phyloP scores from a whole-genome alignment of 2,888 invertebrate species.

The Acholoe squamosa region DNA sequence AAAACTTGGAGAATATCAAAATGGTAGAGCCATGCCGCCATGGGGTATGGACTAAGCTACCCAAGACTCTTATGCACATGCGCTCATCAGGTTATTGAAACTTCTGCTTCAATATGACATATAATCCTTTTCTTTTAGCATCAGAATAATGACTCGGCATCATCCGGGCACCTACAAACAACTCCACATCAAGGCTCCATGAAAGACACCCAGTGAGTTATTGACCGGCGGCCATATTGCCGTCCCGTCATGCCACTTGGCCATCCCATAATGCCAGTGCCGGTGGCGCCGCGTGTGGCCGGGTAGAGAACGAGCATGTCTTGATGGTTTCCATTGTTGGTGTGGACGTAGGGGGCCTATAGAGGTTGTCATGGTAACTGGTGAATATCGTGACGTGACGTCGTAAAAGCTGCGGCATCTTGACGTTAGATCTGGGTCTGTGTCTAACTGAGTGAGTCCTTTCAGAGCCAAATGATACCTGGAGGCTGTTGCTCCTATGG shows the following conservation, averaged over 20 bases:
- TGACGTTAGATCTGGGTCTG: background rate
- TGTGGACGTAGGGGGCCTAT: background rate
- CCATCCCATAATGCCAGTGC: background rate
- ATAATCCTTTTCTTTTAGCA: too few relatives aligned
- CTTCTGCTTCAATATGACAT: too few relatives aligned
- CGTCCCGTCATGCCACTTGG: background rate
- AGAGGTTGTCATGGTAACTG: background rate
- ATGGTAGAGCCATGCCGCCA: too few relatives aligned
- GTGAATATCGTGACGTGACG: background rate
- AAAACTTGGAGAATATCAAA: too few relatives aligned
- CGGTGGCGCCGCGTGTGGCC: constrained; percentile 15
- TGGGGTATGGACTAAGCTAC: too few relatives aligned
- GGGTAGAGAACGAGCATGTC: background rate
- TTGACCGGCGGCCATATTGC: background rate
- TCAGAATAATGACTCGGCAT: background rate
- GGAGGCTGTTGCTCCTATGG: too few relatives aligned
- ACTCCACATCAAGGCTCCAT: background rate
- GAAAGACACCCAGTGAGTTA: background rate
- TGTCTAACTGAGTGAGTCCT: too few relatives aligned
- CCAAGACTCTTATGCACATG: too few relatives aligned
- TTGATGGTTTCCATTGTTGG: background rate
- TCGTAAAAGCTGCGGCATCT: constrained; percentile 2
- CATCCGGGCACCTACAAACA: background rate
- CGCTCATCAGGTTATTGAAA: too few relatives aligned
- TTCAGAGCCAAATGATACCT: too few relatives aligned